Conservation (phyloP, 1,140 invertebrate species). For the Pseudomyrmex cubaensis region DNA sequence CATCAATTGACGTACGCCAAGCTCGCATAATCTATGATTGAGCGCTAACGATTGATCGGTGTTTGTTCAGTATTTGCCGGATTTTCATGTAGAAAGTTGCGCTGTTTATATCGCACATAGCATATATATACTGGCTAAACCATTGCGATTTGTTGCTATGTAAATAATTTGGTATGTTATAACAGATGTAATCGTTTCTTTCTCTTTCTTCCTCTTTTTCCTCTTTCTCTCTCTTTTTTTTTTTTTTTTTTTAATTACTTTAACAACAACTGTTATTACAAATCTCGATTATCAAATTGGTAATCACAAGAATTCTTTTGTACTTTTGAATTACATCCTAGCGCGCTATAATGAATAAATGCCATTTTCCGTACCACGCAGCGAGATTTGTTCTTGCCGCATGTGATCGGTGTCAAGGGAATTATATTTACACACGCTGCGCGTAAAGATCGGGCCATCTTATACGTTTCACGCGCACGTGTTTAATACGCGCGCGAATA, state of each 20-base stretch:
- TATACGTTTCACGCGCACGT: constrained; percentile 48
- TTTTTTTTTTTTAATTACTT: neutral
- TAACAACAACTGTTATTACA: too few species aligned
- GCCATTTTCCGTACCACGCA: constrained; percentile 9
- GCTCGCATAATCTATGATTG: constrained; percentile 71
- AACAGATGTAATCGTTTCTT: neutral
- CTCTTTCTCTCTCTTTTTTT: neutral
- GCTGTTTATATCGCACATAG: neutral
- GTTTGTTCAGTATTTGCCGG: constrained; percentile 34
- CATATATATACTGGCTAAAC: neutral
- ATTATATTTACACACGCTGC: constrained; percentile 60
- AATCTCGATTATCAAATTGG: too few species aligned
- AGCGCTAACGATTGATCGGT: constrained; percentile 57
- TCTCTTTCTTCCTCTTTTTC: neutral
- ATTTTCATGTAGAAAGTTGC: neutral
- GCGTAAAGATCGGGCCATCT: constrained; percentile 58
- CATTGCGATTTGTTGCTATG: neutral
- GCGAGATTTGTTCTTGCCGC: constrained; percentile 39
- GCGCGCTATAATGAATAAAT: constrained; percentile 12
- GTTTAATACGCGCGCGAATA: constrained; percentile 53
- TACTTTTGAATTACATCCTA: too few species aligned
- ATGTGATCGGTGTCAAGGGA: constrained; percentile 54
- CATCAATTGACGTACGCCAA: constrained; percentile 56
- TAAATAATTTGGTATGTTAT: too few species aligned
- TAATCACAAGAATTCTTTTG: too few species aligned